Conservation (phyloP, 2,888 invertebrate species). For the Acrobasis consociella region DNA sequence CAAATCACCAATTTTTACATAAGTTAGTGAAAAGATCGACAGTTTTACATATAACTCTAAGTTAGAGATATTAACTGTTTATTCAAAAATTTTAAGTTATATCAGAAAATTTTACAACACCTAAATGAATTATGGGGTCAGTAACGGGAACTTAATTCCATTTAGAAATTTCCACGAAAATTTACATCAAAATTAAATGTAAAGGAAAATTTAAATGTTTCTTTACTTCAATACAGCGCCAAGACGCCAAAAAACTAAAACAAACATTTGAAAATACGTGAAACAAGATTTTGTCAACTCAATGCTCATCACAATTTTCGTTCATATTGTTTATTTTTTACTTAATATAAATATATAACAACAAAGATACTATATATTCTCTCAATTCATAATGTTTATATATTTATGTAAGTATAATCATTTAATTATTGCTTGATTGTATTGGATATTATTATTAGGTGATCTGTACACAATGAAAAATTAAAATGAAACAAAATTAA, state of each 20-base stretch:
- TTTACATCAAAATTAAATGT: conserved; percentile 41
- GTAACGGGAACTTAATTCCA: conserved; percentile 78
- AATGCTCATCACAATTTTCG: conserved; percentile 71
- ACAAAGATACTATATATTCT: conserved; percentile 23
- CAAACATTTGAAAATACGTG: conserved; percentile 82
- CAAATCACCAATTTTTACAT: conserved; percentile 77
- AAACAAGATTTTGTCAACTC: conserved; percentile 67
- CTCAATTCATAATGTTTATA: conserved; percentile 10
- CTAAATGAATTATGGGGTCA: conserved; percentile 59
- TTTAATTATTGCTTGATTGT: conserved; percentile 22
- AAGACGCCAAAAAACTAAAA: conserved; percentile 48
- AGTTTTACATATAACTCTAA: conserved; percentile 66
- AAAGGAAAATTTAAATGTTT: conserved; percentile 42
- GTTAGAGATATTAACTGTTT: conserved; percentile 65
- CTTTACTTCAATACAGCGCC: conserved; percentile 44
- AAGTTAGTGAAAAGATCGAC: conserved; percentile 66
- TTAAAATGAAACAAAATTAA: conserved; percentile 47
- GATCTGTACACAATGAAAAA: conserved; percentile 15
- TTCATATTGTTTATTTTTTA: conserved; percentile 29
- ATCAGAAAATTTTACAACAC: conserved; percentile 61
- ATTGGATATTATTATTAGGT: conserved; percentile 26
- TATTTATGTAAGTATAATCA: background rate
- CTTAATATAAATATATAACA: conserved; percentile 16
- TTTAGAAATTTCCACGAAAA: conserved; percentile 60
- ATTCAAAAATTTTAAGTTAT: conserved; percentile 53